Evolutionary conservation across 2,888 invertebrate species (phyloP).

Genomic region (Drosophila hamatofila): DNA sequence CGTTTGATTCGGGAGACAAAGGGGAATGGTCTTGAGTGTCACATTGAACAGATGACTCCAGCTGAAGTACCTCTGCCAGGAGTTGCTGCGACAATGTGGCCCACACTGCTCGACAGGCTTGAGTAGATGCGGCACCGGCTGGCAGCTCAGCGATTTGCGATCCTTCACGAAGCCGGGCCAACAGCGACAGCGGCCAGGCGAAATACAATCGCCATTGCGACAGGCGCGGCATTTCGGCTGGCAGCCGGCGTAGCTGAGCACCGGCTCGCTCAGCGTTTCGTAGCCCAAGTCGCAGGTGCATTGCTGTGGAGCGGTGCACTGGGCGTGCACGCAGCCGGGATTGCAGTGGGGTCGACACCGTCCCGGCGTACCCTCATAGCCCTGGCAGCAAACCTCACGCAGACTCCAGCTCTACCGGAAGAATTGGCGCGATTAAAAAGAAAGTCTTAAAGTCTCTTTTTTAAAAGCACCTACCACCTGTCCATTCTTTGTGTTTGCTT

Average conservation of each 20-base stretch:
- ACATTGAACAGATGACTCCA: neutral
- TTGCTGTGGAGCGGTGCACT: constrained; percentile 22
- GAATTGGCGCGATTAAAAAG: neutral
- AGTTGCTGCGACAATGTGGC: neutral
- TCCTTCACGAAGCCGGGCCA: constrained; percentile 17
- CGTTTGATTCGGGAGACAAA: neutral
- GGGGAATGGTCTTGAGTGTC: neutral
- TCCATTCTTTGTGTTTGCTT: neutral
- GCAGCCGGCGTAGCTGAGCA: constrained; percentile 13
- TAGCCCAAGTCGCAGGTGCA: constrained; percentile 30
- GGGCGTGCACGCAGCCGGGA: constrained; percentile 18
- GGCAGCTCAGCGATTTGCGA: neutral
- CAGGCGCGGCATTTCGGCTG: constrained; percentile 29
- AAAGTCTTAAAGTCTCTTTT: too few relatives aligned
- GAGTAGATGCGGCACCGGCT: constrained; percentile 9
- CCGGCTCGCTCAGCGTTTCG: neutral
- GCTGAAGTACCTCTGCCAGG: constrained; percentile 5
- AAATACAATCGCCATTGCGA: constrained; percentile 28
- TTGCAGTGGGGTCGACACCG: constrained; percentile 12
- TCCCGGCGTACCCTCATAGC: constrained; percentile 11
- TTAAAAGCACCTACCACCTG: neutral
- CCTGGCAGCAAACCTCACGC: constrained; percentile 21
- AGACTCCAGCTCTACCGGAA: neutral
- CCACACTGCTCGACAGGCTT: constrained; percentile 7
- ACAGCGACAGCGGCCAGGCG: constrained; percentile 22